Base-by-base conservation (phyloP, 2,113 vertebrate species). In the Lophius piscatorius region DNA sequence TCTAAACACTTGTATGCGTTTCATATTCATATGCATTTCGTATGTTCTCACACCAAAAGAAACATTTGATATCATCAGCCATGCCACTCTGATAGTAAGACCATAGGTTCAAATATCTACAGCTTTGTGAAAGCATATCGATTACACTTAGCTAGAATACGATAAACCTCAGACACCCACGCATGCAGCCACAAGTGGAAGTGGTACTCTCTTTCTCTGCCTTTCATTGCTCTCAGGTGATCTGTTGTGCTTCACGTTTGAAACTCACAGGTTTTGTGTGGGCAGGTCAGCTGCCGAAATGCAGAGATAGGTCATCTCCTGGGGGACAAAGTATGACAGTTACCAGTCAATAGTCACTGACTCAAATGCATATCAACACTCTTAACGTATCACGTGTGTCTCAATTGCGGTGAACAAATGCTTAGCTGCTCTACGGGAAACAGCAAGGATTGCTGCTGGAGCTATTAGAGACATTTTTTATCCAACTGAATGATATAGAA, bases 281-380 rank as follows among this genome's bases (percentile, higher is more conserved):
- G 95, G 94, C 35, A 95, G 92, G 90, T 98, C 96, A 24, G 96
- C 93, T 55, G 95, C 95, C 60, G 93, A 92, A 86, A 98, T 97
- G 81, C 95, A 98, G 36, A 98, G 92, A 86, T 98, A 98, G 82
- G 96, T 98, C 92, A 98, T 89, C 85, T 96, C 95, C 95, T 98
- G 78, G 40, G 74, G 60, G 86, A 88, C 67, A 82, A 18, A 70
- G 47, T 7, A 39, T 2, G 70, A 18, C 8, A 21, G 70, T 78
- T 60, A 78, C 48, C 52, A 13, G 31, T 41, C 47, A 48, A 48
- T 63, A 61, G 41, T 46, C 59, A 31, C 39, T 6, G 64, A 33
- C 31, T 46, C 38, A 29, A 7, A 55, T 39, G 36, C 21, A 60
- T 41, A n/a, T n/a, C n/a, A n/a, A n/a, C n/a, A n/a, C n/a, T n/a